These are phyloP conservation scores for Brachyptera putata DNA, from an alignment of 2,888 invertebrate genomes.

Conservation along the genomic window DNA sequence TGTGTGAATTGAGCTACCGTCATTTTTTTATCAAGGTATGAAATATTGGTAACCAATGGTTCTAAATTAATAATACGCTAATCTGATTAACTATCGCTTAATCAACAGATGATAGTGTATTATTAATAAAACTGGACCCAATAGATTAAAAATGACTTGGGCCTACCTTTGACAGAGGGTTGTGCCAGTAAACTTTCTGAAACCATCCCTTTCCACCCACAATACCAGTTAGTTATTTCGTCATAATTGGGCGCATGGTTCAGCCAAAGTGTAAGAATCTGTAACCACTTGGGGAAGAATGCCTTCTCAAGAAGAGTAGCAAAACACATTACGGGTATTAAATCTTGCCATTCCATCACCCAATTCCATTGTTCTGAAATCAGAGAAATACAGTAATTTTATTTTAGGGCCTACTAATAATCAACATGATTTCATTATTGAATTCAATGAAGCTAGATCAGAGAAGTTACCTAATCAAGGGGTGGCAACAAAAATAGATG, in stretches of 20 bases:
- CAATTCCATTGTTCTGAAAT: constrained; percentile 82
- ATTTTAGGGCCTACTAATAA: background rate
- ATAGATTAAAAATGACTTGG: background rate
- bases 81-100: too few relatives aligned
- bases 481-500: too few relatives aligned
- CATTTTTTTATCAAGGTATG: too few relatives aligned
- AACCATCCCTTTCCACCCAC: constrained; percentile 57
- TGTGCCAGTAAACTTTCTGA: constrained; percentile 50
- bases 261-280: constrained; percentile 82
- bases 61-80: too few relatives aligned
- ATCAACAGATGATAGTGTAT: too few relatives aligned
- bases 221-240: constrained; percentile 85
- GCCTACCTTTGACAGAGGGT: constrained; percentile 54
- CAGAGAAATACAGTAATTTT: background rate
- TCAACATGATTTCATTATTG: background rate
- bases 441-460: too few relatives aligned
- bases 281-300: constrained; percentile 92
- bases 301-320: constrained; percentile 77
- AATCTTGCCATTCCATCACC: constrained; percentile 90
- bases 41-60: too few relatives aligned
- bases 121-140: too few relatives aligned
- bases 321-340: constrained; percentile 73
- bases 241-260: constrained; percentile 85
- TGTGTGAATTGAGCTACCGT: too few relatives aligned
- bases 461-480: too few relatives aligned